These are phyloP conservation scores for Ectropis grisescens DNA, from an alignment of 1,140 invertebrate species.

Conservation along the genomic window DNA sequence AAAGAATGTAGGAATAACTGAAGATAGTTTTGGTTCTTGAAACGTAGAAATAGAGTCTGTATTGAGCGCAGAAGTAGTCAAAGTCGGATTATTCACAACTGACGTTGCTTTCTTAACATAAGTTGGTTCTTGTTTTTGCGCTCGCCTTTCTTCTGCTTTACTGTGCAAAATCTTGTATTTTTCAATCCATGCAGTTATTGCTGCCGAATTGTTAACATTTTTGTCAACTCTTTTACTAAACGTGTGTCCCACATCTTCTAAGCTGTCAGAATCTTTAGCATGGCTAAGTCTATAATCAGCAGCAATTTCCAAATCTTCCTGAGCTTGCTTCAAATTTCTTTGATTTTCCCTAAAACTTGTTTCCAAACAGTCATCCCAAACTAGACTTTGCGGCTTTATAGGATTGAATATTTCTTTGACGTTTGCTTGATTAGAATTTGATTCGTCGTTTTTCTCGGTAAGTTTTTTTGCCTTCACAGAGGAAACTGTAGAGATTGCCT, in stretches of 20 bases:
- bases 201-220: slow-evolving; percentile 24
- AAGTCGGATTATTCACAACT: background rate
- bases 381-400: slow-evolving; percentile 27
- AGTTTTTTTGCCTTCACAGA: slow-evolving; percentile 30
- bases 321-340: slow-evolving; percentile 13
- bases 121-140: slow-evolving; percentile 18
- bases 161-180: slow-evolving; percentile 37
- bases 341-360: slow-evolving; percentile 25
- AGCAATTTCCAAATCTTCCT: slow-evolving; percentile 24
- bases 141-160: slow-evolving; percentile 21
- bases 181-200: slow-evolving; percentile 33
- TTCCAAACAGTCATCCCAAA: slow-evolving; percentile 52
- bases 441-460: slow-evolving; percentile 28
- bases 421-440: too few species aligned
- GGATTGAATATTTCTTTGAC: background rate
- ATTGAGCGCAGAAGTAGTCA: background rate
- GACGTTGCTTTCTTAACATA: slow-evolving; percentile 12
- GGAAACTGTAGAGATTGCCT: slow-evolving; percentile 49
- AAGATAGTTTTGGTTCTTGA: too few species aligned
- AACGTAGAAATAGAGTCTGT: too few species aligned
- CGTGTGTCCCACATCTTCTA: slow-evolving; percentile 18
- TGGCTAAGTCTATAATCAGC: background rate
- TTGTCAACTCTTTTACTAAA: slow-evolving; percentile 37
- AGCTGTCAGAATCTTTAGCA: slow-evolving; percentile 4
- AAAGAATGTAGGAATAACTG: slow-evolving; percentile 27